Evolutionary conservation across 1,140 invertebrate species (phyloP), one percentile per base, ranked within the genome.

Genomic region (Marisa cornuarietis): DNA sequence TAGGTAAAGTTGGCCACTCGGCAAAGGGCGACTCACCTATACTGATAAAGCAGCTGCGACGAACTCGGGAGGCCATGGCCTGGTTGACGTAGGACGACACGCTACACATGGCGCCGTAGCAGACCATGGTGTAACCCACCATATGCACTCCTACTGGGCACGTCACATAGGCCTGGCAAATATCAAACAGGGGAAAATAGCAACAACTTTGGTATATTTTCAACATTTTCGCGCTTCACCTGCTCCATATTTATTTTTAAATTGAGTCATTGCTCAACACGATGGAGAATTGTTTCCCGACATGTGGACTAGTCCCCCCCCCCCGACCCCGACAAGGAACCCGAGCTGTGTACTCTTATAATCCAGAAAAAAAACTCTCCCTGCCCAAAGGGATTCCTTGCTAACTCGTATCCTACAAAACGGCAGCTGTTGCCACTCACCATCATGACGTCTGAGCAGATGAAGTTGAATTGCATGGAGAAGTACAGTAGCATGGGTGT

Each of bases 91-190:
- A 86, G 10, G 85, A 85, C 61, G 78, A 80, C 42, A 86, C 42
- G 42, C 84, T 82, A 14, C 79, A 82, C 62, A 71, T 85, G 3
- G 86, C 79, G 16, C 86, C 86, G 76, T 84, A 86, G 65, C 80
- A 83, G 62, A 89, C 85, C 88, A 90, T 88, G 16, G 83, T 83
- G 78, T 88, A 90, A 5, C 89, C 88, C 14, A 90, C 86, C 84
- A 87, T 85, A 49, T 87, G 79, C 14, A 90, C 84, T 14, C 89
- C 88, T 8, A 88, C 42, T 6, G 87, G 81, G 76, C 89, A 90
- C 10, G 88, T 89, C 1, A 88, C 82, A 79, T 86, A 90, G 0
- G 87, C 89, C 89, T 90, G 85, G n/a, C 18, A 83, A 84, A 20
- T 22, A 75, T 1, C 31, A 42, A 42, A 0, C 31, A 42, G 31